A percentile compares a stretch with the other conserved stretches of the same genome.
Evolutionary conservation across 2,888 invertebrate genomes (phyloP).

Genomic region (Platycheirus rosarum): DNA sequence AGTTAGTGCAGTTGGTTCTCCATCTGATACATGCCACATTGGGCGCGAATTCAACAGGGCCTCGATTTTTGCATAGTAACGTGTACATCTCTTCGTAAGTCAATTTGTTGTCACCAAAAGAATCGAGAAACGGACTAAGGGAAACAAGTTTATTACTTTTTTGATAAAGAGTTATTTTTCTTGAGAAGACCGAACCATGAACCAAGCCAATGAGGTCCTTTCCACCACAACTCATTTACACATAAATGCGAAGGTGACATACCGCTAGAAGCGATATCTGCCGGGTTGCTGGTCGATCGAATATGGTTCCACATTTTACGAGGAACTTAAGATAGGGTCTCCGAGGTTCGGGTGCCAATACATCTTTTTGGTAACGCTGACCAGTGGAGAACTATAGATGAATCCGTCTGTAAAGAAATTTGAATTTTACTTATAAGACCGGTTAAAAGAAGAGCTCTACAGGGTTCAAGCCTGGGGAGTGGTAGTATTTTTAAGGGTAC

Average conservation of each 20-base stretch:
- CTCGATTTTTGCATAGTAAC: too few species aligned
- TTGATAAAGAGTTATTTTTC: conserved; percentile 8
- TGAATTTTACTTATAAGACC: conserved; percentile 26
- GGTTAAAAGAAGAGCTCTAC: conserved; percentile 27
- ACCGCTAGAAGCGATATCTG: too few species aligned
- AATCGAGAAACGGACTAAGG: conserved; percentile 7
- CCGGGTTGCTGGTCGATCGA: too few species aligned
- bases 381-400: conserved; percentile 37
- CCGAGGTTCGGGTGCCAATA: conserved; percentile 40
- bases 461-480: conserved; percentile 26
- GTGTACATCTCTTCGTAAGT: too few species aligned
- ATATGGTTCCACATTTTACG: conserved; percentile 15
- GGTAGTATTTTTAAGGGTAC: conserved; percentile 7
- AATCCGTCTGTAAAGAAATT: conserved; percentile 13
- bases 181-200: neutral
- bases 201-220: conserved; percentile 2
- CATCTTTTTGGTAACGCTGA: conserved; percentile 44
- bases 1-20: too few species aligned
- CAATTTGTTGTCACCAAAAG: too few species aligned
- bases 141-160: conserved; percentile 19
- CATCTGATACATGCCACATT: too few species aligned
- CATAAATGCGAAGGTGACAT: too few species aligned
- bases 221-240: too few species aligned
- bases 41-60: too few species aligned
- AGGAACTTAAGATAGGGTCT: conserved; percentile 22